Evolutionary conservation across 2,888 invertebrate species (phyloP), one percentile per base, ranked within the genome.

Genomic region (Muschampia plurimacula): DNA sequence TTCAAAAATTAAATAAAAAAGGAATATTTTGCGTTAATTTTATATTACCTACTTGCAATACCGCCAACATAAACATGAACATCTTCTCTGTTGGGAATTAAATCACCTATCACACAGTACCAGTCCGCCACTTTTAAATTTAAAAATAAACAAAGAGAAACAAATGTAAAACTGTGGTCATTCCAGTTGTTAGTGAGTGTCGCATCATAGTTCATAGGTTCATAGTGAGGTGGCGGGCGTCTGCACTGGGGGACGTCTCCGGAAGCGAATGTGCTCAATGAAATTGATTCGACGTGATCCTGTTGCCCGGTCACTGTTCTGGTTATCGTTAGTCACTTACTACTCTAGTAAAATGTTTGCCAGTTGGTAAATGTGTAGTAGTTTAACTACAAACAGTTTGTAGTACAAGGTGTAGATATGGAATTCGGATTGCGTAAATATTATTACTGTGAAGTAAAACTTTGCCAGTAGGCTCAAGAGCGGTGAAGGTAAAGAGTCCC

Each of bases 271-370:
- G 84, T 85, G 77, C 87, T 89, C 91, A 90, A 90, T 90, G 89
- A 87, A 89, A 87, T 86, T 89, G 91, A 91, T 91, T 89, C 84
- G 88, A 86, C 81, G 83, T 82, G 86, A 86, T 88, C 86, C 82
- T 77, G 77, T 79, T 83, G 85, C 87, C 85, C 92, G 92, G 92
- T 92, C 93, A 92, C 92, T 92, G 93, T 91, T 91, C 93, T 91
- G 87, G 90, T 91, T 92, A 90, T 84, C 86, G 90, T 91, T 92
- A 90, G 84, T 84, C 83, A 74, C 76, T 75, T 71, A 74, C 70
- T 63, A 39, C 41, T 55, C 10, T 69, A 22, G 49, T 59, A 60
- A 60, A 32, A 55, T 55, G 36, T 60, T 36, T 52, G 15, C 52
- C 28, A 10, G 55, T 28, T 28, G 22, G 22, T 55, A 44, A 44